Conservation (phyloP, 2,113 vertebrate species). For the Coreoperca whiteheadi region DNA sequence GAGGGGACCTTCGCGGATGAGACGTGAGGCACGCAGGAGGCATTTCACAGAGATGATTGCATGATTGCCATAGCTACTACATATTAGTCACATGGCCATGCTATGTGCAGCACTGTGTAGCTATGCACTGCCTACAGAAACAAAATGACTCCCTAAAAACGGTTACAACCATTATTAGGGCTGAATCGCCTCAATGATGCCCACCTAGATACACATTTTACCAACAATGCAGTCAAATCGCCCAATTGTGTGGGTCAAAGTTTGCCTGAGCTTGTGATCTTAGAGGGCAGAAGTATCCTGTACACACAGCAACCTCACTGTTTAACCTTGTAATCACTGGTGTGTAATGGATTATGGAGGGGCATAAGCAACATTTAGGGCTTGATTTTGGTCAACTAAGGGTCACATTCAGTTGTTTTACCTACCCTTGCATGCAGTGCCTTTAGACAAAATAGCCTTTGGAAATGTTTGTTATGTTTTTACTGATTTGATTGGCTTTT, state of each 20-base stretch:
- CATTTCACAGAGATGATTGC: constrained; percentile 40
- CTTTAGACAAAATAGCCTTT: no score
- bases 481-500: no score
- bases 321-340: not conserved
- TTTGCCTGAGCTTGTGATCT: not conserved
- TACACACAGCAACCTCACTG: not conserved
- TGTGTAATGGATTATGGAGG: not conserved
- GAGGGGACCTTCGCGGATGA: constrained; percentile 11
- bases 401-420: not conserved
- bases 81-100: not conserved
- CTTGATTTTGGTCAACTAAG: not conserved
- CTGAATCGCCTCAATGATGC: not conserved
- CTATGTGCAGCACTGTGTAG: not conserved
- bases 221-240: no score
- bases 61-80: not conserved
- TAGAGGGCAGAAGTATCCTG: not conserved
- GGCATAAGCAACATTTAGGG: not conserved
- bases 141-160: not conserved
- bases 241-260: not conserved
- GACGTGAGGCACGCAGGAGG: constrained; percentile 44
- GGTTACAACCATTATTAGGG: not conserved
- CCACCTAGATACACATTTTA: not conserved
- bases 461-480: no score
- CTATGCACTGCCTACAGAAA: not conserved
- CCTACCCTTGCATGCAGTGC: no score